A percentile compares a stretch with the other conserved stretches of the same genome.
Conservation (phyloP, 1,140 invertebrate species). For the Bombus difficillimus region DNA sequence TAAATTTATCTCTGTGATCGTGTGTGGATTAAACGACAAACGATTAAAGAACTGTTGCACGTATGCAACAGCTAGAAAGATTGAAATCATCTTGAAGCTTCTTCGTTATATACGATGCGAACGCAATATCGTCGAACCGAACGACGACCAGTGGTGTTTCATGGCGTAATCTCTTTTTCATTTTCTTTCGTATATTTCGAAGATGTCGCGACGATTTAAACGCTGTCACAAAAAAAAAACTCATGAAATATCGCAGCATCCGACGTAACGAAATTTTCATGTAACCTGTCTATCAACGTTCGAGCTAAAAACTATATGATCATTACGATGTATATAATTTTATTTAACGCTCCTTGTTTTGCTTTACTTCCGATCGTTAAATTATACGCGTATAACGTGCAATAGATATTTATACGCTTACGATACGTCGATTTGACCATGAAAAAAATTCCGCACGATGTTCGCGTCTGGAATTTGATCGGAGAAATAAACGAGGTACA, state of each 20-base stretch:
- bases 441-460: no score
- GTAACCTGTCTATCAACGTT: background rate
- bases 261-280: no score
- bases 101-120: no score
- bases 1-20: background rate
- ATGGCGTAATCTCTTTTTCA: background rate
- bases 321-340: background rate
- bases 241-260: no score
- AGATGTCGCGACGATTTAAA: background rate
- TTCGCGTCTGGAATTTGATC: background rate
- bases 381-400: no score
- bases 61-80: background rate
- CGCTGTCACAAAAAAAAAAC: background rate
- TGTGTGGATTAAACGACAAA: constrained; percentile 13
- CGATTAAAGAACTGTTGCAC: no score
- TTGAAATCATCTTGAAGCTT: background rate
- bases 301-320: background rate
- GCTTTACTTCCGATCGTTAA: no score
- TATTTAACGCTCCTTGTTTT: no score
- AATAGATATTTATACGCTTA: no score
- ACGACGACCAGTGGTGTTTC: background rate
- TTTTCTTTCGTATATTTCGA: background rate
- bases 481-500: background rate
- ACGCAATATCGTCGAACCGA: background rate
- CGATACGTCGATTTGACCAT: no score